Evolutionary conservation across 2,113 vertebrate species (phyloP), one percentile per base, ranked within the genome.

Genomic region (Brachyistius frenatus): DNA sequence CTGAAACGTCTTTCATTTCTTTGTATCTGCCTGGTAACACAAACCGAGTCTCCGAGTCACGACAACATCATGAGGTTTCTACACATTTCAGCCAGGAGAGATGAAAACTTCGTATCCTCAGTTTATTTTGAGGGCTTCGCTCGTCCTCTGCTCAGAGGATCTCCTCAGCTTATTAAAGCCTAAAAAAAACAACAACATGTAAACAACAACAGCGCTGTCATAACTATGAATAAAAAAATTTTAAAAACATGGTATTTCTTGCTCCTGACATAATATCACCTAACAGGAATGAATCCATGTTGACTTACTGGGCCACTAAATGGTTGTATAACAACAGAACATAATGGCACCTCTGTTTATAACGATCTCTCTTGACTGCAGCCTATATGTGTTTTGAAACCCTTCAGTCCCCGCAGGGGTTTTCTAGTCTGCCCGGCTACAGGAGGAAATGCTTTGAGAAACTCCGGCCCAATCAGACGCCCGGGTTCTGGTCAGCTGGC

Each of bases 371-470:
- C 71, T 66, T 47, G 36, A 3, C 74, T 66, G 67, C 65, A 62
- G 86, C 58, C 58, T 63, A 35, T 54, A 37, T 77, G 53, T 75
- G 71, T 66, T 73, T 86, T 76, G 78, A 81, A 79, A 65, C 61
- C 46, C 33, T n/a, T 64, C 16, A 4, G 32, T 60, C 55, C 86
- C 85, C 70, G 2, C 15, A 58, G 72, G 87, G 89, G 75, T 69
- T 76, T 68, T 76, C 37, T 68, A 76, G 83, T 93, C 93, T 94
- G 92, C 94, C 94, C 74, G 82, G 94, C 88, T 91, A 94, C 94
- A 92, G 82, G 84, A 91, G 87, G 89, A 91, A 92, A 88, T 83
- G 87, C 88, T 91, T 65, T 76, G 15, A 81, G 33, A 68, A 78
- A 61, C 73, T 78, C 88, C 64, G 63, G 68, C 10, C 92, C 89